Evolutionary conservation across 64 coral and sea anemone genomes (phyloP), one percentile per base, ranked within the genome.

Genomic region (Montipora efflorescens): DNA sequence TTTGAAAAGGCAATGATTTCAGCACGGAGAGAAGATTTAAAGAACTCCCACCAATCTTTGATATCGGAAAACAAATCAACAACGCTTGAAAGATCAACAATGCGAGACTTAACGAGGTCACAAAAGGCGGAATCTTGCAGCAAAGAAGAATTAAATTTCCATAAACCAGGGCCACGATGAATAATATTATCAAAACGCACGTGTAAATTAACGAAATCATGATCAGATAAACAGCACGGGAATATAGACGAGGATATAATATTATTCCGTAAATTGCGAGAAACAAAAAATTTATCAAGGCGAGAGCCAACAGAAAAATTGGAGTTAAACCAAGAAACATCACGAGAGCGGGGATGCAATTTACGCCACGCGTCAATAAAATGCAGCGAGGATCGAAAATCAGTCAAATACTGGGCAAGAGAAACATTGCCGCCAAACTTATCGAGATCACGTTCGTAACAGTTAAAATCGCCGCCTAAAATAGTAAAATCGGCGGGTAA

Each of bases 131-230:
- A 6, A 19, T 91, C 78, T 13, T 28, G 25, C 18, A 91, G 6
- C 10, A 91, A 22, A 4, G 59, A 64, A 81, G n/a, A 70, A 48
- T 81, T 52, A 51, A 82, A 91, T 57, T 81, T 91, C 78, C 87
- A 79, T 7, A 55, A 5, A 0, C 74, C 58, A 14, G 47, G 53
- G 3, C 76, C 23, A 1, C 8, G 13, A 8, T 21, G 8, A 12
- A 7, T 45, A 36, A 14, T 53, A 5, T 53, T 12, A 12, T 45
- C 6, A 81, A 72, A 12, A 0, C 0, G 4, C 59, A 75, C 11
- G 48, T 57, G 28, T 1, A 36, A 36, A 36, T 1, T 80, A 87
- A 87, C 91, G 18, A 77, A 11, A 71, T 19, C 48, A 74, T 12
- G 18, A 10, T 57, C 28, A 11, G 53, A 44, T 72, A 61, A 82